Evolutionary conservation across 2,113 vertebrate genomes (phyloP), one percentile per base, ranked within the genome.

Genomic region (Nerophis lumbriciformis): DNA sequence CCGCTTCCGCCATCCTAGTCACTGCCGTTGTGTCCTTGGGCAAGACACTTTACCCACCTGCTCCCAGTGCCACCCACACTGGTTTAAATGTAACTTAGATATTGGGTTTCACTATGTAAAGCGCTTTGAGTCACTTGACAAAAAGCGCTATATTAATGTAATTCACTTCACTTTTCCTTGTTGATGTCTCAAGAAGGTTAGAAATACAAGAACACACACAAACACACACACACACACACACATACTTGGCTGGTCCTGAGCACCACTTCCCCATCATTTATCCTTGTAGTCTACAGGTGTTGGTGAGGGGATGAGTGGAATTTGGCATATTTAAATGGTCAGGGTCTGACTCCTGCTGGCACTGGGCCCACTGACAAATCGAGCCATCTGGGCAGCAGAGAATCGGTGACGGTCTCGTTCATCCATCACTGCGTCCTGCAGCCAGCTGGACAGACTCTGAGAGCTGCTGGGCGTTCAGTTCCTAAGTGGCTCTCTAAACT

Each of bases 381-480:
- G 45, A 66, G 80, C 87, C 87, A 87, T 90, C 86, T 90, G 87
- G 82, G 77, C 72, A 38, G 65, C 69, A 66, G 70, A 71, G 77
- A 71, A 61, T 50, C 79, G 9, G 72, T 51, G 67, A 79, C 81
- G 69, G 66, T 66, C 67, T 75, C 74, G 74, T 83, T 72, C 75
- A 72, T 78, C 68, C 55, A 51, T 9, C 10, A 63, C 51, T 74
- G 76, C 73, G 74, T 72, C 83, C 86, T 1, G 16, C 42, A 54
- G 83, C 84, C 86, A 85, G 76, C 13, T 42, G 68, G 59, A 77
- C 81, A 82, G 76, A 53, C 80, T 72, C 68, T 38, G 57, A 72
- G 67, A 69, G 69, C 74, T 78, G 79, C 76, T 59, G 6, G 58
- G 67, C 72, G 63, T 66, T 38, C 61, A 12, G 3, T 53, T 67